Evolutionary conservation across 2,888 invertebrate genomes (phyloP).

Genomic region (Protonemura montana): DNA sequence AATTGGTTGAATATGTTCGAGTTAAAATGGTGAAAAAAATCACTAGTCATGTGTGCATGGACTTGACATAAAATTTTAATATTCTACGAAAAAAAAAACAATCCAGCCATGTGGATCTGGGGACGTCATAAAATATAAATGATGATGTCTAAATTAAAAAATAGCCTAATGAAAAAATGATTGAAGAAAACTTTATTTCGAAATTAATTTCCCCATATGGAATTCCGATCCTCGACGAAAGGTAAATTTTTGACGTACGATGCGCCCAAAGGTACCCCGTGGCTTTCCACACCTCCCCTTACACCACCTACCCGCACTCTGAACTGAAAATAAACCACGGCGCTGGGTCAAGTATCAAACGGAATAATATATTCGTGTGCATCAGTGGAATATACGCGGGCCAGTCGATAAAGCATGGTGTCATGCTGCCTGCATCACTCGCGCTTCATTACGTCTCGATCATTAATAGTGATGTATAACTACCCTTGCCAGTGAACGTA

Average conservation of each 20-base stretch:
- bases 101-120: neutral
- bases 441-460: neutral
- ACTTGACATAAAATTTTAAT: neutral
- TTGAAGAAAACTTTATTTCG: neutral
- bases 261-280: neutral
- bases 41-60: neutral
- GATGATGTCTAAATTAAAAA: neutral
- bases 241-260: constrained; percentile 2
- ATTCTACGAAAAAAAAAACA: neutral
- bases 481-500: neutral
- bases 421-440: neutral
- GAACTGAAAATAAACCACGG: neutral
- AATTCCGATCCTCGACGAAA: neutral
- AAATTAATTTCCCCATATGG: neutral
- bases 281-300: neutral
- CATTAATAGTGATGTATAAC: neutral
- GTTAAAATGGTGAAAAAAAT: neutral
- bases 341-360: neutral
- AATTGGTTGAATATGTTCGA: neutral
- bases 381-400: neutral
- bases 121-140: neutral
- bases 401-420: neutral
- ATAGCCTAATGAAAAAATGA: neutral
- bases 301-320: neutral
- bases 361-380: neutral